Evolutionary conservation across 2,113 vertebrate species (phyloP).

Genomic region (Felis chaus): DNA sequence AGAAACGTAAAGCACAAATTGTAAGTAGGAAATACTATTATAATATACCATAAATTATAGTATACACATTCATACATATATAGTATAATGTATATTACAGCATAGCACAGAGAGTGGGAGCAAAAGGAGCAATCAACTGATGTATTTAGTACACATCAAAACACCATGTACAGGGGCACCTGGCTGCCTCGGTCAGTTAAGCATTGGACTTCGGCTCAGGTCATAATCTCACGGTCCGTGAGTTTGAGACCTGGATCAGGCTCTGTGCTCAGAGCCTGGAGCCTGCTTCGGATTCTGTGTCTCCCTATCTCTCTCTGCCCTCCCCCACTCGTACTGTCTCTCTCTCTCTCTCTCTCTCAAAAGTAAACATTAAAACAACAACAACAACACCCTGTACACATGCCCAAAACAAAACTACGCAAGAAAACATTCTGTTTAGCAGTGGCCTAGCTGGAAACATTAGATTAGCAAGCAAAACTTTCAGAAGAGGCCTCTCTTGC

Average conservation of each 20-base stretch:
- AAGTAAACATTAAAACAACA: background rate
- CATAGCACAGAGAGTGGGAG: background rate
- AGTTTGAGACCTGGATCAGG: no score
- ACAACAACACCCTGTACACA: background rate
- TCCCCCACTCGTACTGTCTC: no score
- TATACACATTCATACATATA: background rate
- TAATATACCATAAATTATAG: background rate
- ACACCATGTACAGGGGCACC: background rate
- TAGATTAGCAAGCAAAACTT: constrained; percentile 1
- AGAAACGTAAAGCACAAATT: background rate
- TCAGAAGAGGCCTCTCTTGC: background rate
- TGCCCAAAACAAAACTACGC: background rate
- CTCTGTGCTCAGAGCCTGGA: no score
- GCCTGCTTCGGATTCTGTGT: no score
- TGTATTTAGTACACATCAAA: background rate
- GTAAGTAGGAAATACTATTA: background rate
- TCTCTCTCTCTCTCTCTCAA: no score
- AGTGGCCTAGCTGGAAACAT: background rate
- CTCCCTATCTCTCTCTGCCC: no score
- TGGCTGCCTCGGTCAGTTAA: no score
- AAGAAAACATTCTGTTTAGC: background rate
- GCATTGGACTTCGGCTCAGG: no score
- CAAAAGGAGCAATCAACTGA: background rate
- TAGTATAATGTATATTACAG: background rate
- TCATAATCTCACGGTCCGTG: no score